These are phyloP conservation scores for Botrylloides violaceus DNA, from an alignment of 23 tunicate species.

Conservation along the genomic window DNA sequence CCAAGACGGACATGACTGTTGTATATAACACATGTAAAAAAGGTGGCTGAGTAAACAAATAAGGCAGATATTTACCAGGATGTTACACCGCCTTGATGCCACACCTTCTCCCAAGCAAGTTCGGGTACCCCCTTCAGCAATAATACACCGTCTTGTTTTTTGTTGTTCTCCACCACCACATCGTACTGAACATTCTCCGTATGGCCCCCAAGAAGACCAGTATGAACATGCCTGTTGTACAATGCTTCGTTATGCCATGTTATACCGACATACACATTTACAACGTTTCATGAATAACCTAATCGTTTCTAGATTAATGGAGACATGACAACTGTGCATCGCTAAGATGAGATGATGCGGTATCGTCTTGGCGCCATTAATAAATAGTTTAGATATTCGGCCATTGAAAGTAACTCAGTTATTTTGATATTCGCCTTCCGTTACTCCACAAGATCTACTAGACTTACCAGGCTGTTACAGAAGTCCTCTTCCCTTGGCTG, in stretches of 20 bases:
- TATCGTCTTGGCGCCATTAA: no score
- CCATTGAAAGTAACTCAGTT: no score
- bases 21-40: background rate
- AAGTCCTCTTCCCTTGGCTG: conserved; percentile 4
- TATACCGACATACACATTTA: background rate
- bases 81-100: conserved; percentile 1
- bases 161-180: conserved; percentile 41
- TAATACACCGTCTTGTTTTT: conserved; percentile 43
- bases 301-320: no score
- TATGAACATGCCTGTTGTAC: conserved; percentile 47
- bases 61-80: background rate
- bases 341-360: no score
- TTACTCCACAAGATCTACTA: no score
- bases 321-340: no score
- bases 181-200: conserved; percentile 20
- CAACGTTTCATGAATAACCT: background rate
- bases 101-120: background rate
- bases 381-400: no score
- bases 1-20: conserved; percentile 35
- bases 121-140: conserved; percentile 26
- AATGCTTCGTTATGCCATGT: background rate
- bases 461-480: conserved; percentile 13
- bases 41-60: background rate
- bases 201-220: conserved; percentile 51
- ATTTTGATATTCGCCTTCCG: no score